Evolutionary conservation across 2,888 invertebrate species (phyloP).

Genomic region (Hypercompe scribonia): DNA sequence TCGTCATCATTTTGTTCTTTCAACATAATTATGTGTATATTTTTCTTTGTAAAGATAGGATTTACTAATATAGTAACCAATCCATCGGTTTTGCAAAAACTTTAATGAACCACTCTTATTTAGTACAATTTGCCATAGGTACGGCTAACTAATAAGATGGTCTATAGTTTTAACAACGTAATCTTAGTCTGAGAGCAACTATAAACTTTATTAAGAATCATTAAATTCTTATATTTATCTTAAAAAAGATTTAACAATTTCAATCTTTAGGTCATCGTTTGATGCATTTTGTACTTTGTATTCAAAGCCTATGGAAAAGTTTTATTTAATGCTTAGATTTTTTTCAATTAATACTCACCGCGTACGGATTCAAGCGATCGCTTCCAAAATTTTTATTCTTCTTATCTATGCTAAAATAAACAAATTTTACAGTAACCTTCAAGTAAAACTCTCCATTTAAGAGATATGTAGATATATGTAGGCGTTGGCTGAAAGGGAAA

Average conservation of each 20-base stretch:
- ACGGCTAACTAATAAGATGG: not conserved
- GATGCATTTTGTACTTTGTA: not conserved
- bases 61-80: not conserved
- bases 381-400: not conserved
- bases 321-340: not conserved
- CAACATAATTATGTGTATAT: not conserved
- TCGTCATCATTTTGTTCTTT: not conserved
- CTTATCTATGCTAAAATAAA: not conserved
- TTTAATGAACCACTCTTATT: no score
- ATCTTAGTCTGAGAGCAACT: not conserved
- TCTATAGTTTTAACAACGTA: not conserved
- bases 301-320: not conserved
- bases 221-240: not conserved
- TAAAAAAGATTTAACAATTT: not conserved
- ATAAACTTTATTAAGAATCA: not conserved
- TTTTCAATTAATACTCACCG: constrained; percentile 18
- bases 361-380: constrained; percentile 14
- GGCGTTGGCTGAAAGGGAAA: not conserved
- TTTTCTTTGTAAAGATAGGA: not conserved
- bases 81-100: not conserved
- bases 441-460: not conserved
- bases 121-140: no score
- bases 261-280: not conserved
- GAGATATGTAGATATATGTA: not conserved
- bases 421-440: not conserved